Base-by-base conservation (phyloP, 2,113 vertebrate genomes). In the Actenoides lindsayi region DNA sequence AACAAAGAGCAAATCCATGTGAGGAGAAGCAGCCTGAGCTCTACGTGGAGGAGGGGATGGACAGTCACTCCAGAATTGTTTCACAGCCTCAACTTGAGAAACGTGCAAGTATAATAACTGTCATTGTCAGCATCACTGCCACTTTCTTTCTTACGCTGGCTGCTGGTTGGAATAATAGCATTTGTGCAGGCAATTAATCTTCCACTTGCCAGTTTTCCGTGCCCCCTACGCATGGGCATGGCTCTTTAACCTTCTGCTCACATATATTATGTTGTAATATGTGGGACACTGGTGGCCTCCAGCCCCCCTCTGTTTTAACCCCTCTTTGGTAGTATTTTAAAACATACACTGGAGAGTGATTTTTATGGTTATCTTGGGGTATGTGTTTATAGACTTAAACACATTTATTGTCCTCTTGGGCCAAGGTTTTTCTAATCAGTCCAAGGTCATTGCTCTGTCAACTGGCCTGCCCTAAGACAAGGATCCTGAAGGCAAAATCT, bases 91-190 rank as follows among this genome's bases (percentile, higher is more conserved):
- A 67, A 57, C 90, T 85, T 20, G 70, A 76, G 95, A 68, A 96
- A 46, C 6, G 9, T 81, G 57, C 87, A 83, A 70, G 71, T 92
- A 48, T 51, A 63, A 83, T 56, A 39, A 57, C 42, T 81, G 78
- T 92, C 94, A 84, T 94, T 97, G 96, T 96, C 97, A 96, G 65
- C 95, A 91, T 96, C 90, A 30, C 82, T 92, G 94, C 90, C 96
- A 41, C 41, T 18, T 53, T 8, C 23, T 42, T 92, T 53, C 85
- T 87, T 90, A 6, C 82, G 96, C 90, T 42, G 33, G 91, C 95
- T 90, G 81, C 83, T 85, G 90, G 39, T 44, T 48, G 82, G 92
- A 93, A 53, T 89, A 70, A 68, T 88, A 92, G 97, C 88, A 39
- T 74, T 88, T 13, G 4, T 90, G 77, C 69, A 83, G 95, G 92